Evolutionary conservation across 2,113 vertebrate species (phyloP), one percentile per base, ranked within the genome.

Genomic region (Pithys albifrons): DNA sequence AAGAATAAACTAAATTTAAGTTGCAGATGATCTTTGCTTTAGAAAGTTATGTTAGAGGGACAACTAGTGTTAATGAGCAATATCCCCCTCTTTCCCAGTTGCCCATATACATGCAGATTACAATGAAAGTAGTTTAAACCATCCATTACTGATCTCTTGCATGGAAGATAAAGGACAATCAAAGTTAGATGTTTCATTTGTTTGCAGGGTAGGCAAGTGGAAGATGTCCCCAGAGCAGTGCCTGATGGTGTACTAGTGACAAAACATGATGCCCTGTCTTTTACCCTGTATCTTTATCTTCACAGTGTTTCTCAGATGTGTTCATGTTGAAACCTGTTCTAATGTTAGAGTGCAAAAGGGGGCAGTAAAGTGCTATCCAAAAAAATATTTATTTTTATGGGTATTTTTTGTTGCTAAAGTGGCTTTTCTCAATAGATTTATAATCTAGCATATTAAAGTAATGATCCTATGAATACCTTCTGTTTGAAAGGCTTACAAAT

Each of bases 361-460:
- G 98, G 98, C 98, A 98, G 98, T 98, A 98, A 98, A 98, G 98
- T 96, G 97, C 98, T 97, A 76, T 97, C 95, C 97, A 97, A 96
- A 95, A 96, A 97, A 96, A 94, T 62, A 16, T 73, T 73, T 66
- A 61, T 75, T 89, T 95, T 89, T 74, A 85, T 83, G 66, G 88
- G 52, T 65, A 24, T 52, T 95, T 97, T 93, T 91, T 72, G 66
- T 54, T 89, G 77, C 66, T 66, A 41, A 95, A 88, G 37, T 62
- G 79, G 75, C 62, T 57, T 93, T 96, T 96, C 81, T 78, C 51
- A 82, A 31, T 80, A 76, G 67, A 37, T 12, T 70, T 95, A 66
- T 80, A 89, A 93, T 92, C 33, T 45, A 54, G 49, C 17, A 7
- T 95, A 62, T 67, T 85, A 57, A 85, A 92, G 48, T 88, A 94